A percentile compares a stretch with the other conserved stretches of the same genome.
These are phyloP conservation scores for Heliconius melpomene DNA, from an alignment of 1,140 invertebrate species.

Conservation along the genomic window DNA sequence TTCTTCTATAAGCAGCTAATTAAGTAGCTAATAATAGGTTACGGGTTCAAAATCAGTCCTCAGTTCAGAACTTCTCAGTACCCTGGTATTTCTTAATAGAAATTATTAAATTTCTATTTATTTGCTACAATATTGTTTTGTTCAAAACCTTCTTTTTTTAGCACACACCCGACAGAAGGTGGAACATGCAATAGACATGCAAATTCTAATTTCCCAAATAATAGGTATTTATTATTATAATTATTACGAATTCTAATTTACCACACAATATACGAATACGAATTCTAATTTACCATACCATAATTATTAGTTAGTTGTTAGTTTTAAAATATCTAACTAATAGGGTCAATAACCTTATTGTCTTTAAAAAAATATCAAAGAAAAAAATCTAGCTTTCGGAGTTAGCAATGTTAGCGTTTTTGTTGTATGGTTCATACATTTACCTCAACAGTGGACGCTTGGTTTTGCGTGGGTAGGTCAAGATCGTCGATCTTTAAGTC, in stretches of 20 bases:
- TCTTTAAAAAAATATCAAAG: not conserved
- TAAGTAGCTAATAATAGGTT: not conserved
- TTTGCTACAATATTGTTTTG: too few relatives aligned
- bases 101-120: too few relatives aligned
- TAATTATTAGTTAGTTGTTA: too few relatives aligned
- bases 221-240: not conserved
- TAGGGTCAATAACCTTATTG: not conserved
- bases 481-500: slow-evolving; percentile 62
- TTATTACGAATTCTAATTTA: too few relatives aligned
- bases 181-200: not conserved
- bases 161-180: not conserved
- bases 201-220: not conserved
- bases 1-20: not conserved
- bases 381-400: not conserved
- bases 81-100: too few relatives aligned
- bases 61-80: too few relatives aligned
- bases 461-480: slow-evolving; percentile 45
- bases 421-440: not conserved
- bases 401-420: not conserved
- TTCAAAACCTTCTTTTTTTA: not conserved
- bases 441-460: slow-evolving; percentile 54
- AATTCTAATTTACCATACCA: too few relatives aligned
- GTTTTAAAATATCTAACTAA: too few relatives aligned
- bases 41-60: too few relatives aligned
- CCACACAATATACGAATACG: too few relatives aligned